These are phyloP conservation scores for Pitangus sulphuratus DNA, from an alignment of 2,797 vertebrate species.

Conservation along the genomic window DNA sequence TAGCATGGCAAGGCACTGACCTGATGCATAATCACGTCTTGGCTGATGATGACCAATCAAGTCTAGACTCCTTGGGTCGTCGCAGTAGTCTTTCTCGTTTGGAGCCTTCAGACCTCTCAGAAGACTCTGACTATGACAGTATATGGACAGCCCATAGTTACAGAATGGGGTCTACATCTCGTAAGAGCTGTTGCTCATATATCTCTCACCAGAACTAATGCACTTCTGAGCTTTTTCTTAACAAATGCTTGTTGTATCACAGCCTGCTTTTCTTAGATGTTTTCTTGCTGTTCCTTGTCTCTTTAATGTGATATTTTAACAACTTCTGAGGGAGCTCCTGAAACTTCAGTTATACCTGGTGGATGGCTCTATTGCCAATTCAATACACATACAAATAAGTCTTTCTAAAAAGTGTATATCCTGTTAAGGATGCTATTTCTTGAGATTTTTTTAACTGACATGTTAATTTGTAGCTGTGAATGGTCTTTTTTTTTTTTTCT, in stretches of 20 bases:
- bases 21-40: constrained; percentile 99
- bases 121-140: constrained; percentile 99
- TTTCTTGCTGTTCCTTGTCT: constrained; percentile 89
- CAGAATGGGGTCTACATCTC: constrained; percentile 97
- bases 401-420: constrained; percentile 47
- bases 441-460: constrained; percentile 68
- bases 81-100: constrained; percentile 95
- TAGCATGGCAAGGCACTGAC: constrained; percentile 99
- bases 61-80: constrained; percentile 91
- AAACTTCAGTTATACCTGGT: constrained; percentile 72
- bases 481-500: background rate
- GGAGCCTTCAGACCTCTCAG: constrained; percentile 96
- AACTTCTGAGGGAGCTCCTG: constrained; percentile 77
- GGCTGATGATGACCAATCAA: constrained; percentile 94
- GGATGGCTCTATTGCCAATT: constrained; percentile 66
- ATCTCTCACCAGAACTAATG: constrained; percentile 98
- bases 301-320: constrained; percentile 89
- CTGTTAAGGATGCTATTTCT: constrained; percentile 70
- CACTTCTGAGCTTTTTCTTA: constrained; percentile 84
- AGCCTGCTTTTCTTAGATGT: constrained; percentile 88
- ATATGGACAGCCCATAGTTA: constrained; percentile 99
- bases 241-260: constrained; percentile 91
- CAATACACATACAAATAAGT: constrained; percentile 2
- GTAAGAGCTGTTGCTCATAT: constrained; percentile 96
- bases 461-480: constrained; percentile 55